Conservation (phyloP, 2,113 vertebrate species). For the Scophthalmus maximus region DNA sequence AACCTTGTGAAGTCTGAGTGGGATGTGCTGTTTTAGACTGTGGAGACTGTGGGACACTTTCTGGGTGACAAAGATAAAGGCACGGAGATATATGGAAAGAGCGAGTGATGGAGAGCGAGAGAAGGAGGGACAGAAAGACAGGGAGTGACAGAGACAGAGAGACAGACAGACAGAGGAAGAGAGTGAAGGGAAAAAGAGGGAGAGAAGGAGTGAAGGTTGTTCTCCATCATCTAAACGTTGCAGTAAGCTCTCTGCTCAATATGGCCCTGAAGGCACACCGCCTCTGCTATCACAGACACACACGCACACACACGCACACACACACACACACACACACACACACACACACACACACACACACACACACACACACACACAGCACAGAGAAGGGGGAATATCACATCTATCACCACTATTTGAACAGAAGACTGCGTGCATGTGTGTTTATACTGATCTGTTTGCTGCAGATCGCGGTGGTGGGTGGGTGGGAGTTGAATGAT, state of each 20-base stretch:
- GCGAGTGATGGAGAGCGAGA: conserved; percentile 18
- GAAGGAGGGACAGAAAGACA: conserved; percentile 19
- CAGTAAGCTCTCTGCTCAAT: conserved; percentile 78
- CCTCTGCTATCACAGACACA: conserved; percentile 78
- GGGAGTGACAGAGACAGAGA: conserved; percentile 35
- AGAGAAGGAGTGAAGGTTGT: conserved; percentile 74
- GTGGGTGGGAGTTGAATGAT: conserved; percentile 80
- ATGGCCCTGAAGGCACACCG: conserved; percentile 80
- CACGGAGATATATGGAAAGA: conserved; percentile 11
- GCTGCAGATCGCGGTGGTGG: conserved; percentile 75
- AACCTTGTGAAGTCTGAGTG: conserved; percentile 81
- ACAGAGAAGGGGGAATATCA: conserved; percentile 64
- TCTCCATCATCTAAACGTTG: conserved; percentile 76
- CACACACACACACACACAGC: conserved; percentile 11
- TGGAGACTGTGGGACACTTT: conserved; percentile 62
- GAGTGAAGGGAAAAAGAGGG: conserved; percentile 53
- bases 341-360: conserved; percentile 40
- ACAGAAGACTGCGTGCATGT: conserved; percentile 70
- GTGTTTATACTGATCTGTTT: conserved; percentile 77
- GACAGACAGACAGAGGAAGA: conserved; percentile 42
- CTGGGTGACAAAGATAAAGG: conserved; percentile 50
- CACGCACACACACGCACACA: conserved; percentile 47
- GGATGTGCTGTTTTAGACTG: conserved; percentile 76
- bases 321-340: conserved; percentile 25
- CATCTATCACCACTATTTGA: conserved; percentile 79